Evolutionary conservation across 2,113 vertebrate species (phyloP), one percentile per base, ranked within the genome.

Genomic region (Ancistrus triradiatus): DNA sequence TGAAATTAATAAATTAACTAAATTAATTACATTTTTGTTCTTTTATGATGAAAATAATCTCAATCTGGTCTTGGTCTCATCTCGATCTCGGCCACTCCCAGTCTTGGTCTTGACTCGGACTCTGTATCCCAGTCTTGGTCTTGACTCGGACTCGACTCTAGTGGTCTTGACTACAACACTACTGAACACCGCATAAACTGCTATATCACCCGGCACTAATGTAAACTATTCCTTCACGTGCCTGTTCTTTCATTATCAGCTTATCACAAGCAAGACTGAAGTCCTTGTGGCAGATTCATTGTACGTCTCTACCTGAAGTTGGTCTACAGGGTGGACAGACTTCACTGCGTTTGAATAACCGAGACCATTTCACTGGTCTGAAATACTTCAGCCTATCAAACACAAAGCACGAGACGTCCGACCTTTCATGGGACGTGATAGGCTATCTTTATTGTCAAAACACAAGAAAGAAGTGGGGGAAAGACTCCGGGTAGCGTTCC

Each of bases 361-460:
- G 63, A 51, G 68, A 60, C 63, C 53, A 53, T 60, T 77, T 67
- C 61, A 77, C 70, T 60, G 67, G 70, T 70, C 68, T 66, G 35
- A 66, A 66, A 66, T 58, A 68, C 58, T 81, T 63, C 42, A 80
- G 70, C 80, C 53, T 81, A 79, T 79, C 77, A 6, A 74, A 76
- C 74, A 84, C 77, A 68, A 80, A 81, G 77, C 74, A 59, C 80
- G 79, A 88, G 81, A 77, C 77, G 38, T 80, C 61, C 80, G 70
- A 78, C 75, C 78, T 80, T 80, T 80, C 81, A 83, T 77, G 78
- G 77, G 80, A 85, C 77, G 79, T 67, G 88, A 88, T 89, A 88
- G 68, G 66, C 70, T 89, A 88, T 90, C 87, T 85, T 85, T 89
- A 87, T 87, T 88, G 85, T 88, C 81, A 87, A 87, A 88, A 87